Conservation (phyloP, 2,113 vertebrate species). For the Rutilus rutilus region DNA sequence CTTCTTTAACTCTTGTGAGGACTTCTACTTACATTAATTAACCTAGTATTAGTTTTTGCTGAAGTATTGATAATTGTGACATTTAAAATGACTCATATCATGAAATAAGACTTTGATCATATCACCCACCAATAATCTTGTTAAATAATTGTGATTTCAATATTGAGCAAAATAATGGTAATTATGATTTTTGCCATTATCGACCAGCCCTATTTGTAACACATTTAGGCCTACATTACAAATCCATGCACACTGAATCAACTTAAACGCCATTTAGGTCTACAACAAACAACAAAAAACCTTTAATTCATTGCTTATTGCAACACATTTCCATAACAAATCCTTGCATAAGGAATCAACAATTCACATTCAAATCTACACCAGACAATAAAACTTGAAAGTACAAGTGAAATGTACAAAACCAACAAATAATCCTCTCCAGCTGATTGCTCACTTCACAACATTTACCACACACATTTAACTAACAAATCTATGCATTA, state of each 20-base stretch:
- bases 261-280: neutral
- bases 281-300: neutral
- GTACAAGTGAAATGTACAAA: neutral
- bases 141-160: no score
- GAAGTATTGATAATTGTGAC: no score
- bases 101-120: no score
- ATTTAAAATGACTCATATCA: no score
- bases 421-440: slow-evolving; percentile 3
- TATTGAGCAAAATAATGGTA: no score
- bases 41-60: no score
- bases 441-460: neutral
- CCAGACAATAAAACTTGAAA: neutral
- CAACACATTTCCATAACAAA: neutral
- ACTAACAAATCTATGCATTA: neutral
- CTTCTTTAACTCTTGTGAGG: no score
- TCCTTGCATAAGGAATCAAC: neutral
- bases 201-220: no score
- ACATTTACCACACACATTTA: neutral
- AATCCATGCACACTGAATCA: neutral
- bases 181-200: no score
- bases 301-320: neutral
- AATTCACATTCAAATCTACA: neutral
- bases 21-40: no score
- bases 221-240: neutral
- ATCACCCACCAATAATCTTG: no score